These are phyloP conservation scores for Berghia stephanieae DNA, from an alignment of 1,140 invertebrate species.

Conservation along the genomic window DNA sequence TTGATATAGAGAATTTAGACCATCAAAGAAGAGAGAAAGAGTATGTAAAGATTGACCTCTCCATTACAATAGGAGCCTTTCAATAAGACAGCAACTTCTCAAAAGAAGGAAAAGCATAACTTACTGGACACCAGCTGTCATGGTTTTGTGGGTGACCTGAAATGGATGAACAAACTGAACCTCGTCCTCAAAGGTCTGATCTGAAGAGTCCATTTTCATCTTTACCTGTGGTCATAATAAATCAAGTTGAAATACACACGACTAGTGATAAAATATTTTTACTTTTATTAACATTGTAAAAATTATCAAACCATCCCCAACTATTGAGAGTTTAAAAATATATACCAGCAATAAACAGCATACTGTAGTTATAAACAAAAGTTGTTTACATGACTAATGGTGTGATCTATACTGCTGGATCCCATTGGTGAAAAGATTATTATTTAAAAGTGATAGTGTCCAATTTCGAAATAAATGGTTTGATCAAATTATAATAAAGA, in stretches of 20 bases:
- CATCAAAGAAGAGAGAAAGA: neutral
- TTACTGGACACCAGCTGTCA: constrained; percentile 83
- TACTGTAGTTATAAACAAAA: no score
- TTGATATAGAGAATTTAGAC: neutral
- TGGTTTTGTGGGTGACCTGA: constrained; percentile 79
- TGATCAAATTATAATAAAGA: no score
- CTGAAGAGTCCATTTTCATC: constrained; percentile 80
- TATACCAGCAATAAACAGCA: no score
- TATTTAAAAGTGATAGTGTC: no score
- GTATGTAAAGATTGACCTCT: no score
- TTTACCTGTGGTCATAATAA: constrained; percentile 68
- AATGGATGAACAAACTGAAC: constrained; percentile 85
- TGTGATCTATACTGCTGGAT: no score
- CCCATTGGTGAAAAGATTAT: no score
- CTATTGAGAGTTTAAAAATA: no score
- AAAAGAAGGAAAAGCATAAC: constrained; percentile 29
- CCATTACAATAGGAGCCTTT: neutral
- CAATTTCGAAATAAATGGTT: no score
- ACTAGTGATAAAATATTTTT: neutral
- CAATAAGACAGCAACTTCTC: neutral
- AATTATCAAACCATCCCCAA: constrained; percentile 33
- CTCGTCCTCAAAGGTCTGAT: constrained; percentile 74
- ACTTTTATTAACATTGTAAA: neutral
- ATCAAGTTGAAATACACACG: constrained; percentile 29
- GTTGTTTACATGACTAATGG: no score